Base-by-base conservation (phyloP, 2,797 vertebrate genomes). In the Hemitrygon akajei region DNA sequence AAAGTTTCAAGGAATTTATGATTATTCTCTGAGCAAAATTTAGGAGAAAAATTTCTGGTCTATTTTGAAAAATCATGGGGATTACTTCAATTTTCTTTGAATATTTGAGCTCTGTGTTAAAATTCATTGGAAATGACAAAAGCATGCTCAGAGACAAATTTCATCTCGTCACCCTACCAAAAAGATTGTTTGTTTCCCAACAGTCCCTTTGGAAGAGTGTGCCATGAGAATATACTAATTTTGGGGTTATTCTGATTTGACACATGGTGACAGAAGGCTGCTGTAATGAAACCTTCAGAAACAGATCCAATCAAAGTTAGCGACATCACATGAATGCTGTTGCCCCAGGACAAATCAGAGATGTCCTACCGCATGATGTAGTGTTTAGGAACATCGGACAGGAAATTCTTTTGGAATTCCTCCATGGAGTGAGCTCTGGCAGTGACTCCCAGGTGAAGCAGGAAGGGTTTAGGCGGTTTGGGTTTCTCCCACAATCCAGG, bases 401-500 rank as follows among this genome's bases (percentile, higher is more conserved):
- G 95, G 92, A 97, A 98, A 94, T 95, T 96, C 77, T 63, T 95
- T 94, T 97, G 94, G 95, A 97, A 98, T 93, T 97, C 97, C 58
- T 95, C 95, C 0, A 95, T 95, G 60, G 95, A 93, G 9, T 98
- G 97, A 79, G 98, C 97, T 30, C 96, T 97, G 20, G 98, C 98
- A 0, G 96, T 97, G 93, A 99, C 96, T 30, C 94, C 95, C 93
- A 99, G 95, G 94, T 97, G 97, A 91, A 99, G 96, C 94, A 97
- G 94, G 94, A 95, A 91, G 9, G 98, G 97, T 0, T 30, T 94
- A 1, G 98, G 98, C 0, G 95, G 96, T 66, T 97, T 95, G 7
- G 98, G 98, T 25, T 95, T 95, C 0, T 82, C 91, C 96, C 95
- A 94, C 1, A 93, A 11, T 0, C 25, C 91, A 20, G 93, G 94